Percentiles rank a stretch among this genome's conserved stretches.
Conservation (phyloP, 2,113 vertebrate genomes). For the Sporophila hypoxantha region DNA sequence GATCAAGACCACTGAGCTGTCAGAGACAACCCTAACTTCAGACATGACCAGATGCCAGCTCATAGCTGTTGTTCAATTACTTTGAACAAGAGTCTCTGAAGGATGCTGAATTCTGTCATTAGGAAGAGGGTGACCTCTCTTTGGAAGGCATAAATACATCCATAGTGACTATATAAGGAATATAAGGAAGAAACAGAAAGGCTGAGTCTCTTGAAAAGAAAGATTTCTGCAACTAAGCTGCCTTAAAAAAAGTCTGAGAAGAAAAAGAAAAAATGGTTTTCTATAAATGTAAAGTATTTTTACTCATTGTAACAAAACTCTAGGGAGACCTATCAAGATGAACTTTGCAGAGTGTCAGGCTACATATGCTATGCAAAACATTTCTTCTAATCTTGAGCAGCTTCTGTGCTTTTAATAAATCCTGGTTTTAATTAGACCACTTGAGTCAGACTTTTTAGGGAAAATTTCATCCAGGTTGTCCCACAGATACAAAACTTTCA, state of each 20-base stretch:
- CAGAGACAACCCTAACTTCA: not conserved
- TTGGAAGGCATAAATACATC: not conserved
- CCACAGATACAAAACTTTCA: conserved; percentile 16
- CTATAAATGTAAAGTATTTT: not conserved
- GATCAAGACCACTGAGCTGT: not conserved
- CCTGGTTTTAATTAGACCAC: conserved; percentile 48
- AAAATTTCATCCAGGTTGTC: not conserved
- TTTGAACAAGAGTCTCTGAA: not conserved
- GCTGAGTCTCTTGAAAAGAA: not conserved
- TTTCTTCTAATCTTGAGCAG: conserved; percentile 2
- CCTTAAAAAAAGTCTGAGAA: not conserved
- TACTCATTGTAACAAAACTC: conserved; percentile 24
- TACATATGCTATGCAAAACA: conserved; percentile 1
- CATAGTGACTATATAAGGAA: not conserved
- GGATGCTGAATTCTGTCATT: not conserved
- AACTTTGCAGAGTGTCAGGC: not conserved
- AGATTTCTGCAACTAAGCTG: not conserved
- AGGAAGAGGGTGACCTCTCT: not conserved
- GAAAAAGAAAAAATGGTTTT: not conserved
- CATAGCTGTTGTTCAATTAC: not conserved
- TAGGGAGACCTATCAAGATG: not conserved
- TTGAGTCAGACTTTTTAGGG: not conserved
- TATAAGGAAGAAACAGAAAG: not conserved
- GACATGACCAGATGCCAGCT: not conserved
- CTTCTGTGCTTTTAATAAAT: conserved; percentile 36